These are phyloP conservation scores for Clostera curtula DNA, from an alignment of 2,888 invertebrate genomes.

Conservation along the genomic window DNA sequence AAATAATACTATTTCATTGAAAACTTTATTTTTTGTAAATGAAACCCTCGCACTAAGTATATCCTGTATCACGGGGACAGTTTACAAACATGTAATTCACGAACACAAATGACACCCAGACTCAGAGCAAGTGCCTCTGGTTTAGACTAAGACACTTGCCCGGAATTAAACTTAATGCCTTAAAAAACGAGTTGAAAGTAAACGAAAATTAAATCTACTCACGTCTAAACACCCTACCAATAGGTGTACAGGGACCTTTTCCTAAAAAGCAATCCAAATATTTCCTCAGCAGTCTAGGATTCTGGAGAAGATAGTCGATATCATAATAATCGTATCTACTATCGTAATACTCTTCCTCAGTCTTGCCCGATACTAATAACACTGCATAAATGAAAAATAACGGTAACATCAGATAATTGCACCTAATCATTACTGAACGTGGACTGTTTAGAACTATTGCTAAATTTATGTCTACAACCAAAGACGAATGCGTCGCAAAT, in stretches of 20 bases:
- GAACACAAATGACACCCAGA: too few species aligned
- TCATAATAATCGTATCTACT: conserved; percentile 78
- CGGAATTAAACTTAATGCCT: too few species aligned
- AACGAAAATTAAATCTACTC: conserved; percentile 24
- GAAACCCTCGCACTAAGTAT: too few species aligned
- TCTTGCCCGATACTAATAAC: conserved; percentile 12
- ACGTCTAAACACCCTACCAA: conserved; percentile 51
- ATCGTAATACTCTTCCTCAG: conserved; percentile 39
- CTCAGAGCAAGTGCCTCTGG: too few species aligned
- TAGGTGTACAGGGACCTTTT: conserved; percentile 49
- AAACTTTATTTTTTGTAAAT: too few species aligned
- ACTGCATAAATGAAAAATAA: conserved; percentile 9
- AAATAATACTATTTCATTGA: too few species aligned
- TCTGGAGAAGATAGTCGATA: conserved; percentile 78
- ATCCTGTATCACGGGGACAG: too few species aligned
- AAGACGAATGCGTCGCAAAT: conserved; percentile 31
- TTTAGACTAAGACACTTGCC: too few species aligned
- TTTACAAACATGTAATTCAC: too few species aligned
- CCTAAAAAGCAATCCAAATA: conserved; percentile 78
- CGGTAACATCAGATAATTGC: conserved; percentile 10
- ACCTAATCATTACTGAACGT: conserved; percentile 8
- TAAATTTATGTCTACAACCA: conserved; percentile 16
- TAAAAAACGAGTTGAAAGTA: background rate
- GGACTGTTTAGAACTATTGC: background rate
- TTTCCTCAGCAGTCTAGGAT: conserved; percentile 78